Percentiles rank a stretch among this genome's conserved stretches.
Evolutionary conservation across 2,113 vertebrate genomes (phyloP).

Genomic region (Stigmatopora argus): DNA sequence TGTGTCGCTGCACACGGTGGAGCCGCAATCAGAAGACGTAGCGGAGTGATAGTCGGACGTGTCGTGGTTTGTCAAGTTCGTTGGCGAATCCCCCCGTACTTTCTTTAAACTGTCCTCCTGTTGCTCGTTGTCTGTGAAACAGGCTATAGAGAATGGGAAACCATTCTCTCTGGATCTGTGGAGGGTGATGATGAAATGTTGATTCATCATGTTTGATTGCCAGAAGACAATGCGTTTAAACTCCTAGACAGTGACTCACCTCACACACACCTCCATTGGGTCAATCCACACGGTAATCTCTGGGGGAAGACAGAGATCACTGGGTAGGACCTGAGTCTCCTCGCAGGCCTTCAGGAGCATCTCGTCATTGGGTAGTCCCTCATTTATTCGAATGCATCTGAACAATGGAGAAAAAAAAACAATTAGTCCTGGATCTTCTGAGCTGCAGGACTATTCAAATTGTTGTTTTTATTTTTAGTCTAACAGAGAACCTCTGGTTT

Average conservation of each 20-base stretch:
- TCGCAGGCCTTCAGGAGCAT: conserved; percentile 64
- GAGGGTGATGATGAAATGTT: neutral
- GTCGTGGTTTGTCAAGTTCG: conserved; percentile 38
- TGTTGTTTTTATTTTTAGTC: too few species aligned
- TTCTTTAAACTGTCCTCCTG: conserved; percentile 13
- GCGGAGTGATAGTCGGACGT: conserved; percentile 76
- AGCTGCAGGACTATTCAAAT: too few species aligned
- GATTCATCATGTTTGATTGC: neutral
- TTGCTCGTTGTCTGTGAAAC: conserved; percentile 46
- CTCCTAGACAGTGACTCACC: conserved; percentile 63
- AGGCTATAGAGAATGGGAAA: conserved; percentile 64
- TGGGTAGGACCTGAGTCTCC: conserved; percentile 56
- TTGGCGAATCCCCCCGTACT: conserved; percentile 16
- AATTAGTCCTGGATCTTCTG: too few species aligned
- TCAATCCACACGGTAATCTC: conserved; percentile 78
- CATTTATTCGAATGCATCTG: conserved; percentile 73
- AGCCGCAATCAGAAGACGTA: conserved; percentile 72
- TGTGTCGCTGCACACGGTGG: conserved; percentile 62
- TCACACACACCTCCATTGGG: conserved; percentile 71
- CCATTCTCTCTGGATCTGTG: conserved; percentile 67
- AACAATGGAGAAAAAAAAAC: neutral
- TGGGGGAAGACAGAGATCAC: conserved; percentile 58
- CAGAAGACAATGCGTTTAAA: neutral
- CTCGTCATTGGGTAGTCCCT: conserved; percentile 49
- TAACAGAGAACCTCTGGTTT: too few species aligned